Evolutionary conservation across 1,140 invertebrate genomes (phyloP), one percentile per base, ranked within the genome.

Genomic region (Drosophila bocqueti): DNA sequence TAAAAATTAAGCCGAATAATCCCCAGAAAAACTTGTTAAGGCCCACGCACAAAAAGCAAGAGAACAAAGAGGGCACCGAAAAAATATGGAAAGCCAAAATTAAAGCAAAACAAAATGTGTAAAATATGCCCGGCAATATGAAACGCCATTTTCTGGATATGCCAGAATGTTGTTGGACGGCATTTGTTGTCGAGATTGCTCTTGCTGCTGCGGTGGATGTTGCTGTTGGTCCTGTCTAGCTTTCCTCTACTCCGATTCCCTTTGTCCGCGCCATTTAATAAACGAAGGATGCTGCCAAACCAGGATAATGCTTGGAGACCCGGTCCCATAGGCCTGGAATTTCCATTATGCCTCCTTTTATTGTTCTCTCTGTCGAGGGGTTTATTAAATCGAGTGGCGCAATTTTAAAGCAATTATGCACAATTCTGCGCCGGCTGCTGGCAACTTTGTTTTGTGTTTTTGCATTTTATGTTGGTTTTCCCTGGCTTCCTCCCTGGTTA

Each of bases 341-440:
- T 65, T 76, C 38, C 60, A 59, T 76, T 76, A 52, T 59, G 63
- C 46, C 52, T 59, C 26, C 50, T 26, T 11, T 60, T 54, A 38
- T 77, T 68, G 65, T 73, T 38, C 21, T 72, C n/a, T 11, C 18
- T 21, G 36, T 13, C 18, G n/a, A 31, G n/a, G 26, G 24, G 38
- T 81, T 78, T 67, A 72, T 83, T 83, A 83, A 83, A 76, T 67
- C 58, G 81, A 83, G 71, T 83, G 66, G 81, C 59, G 81, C 76
- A 64, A 76, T 83, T 83, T 83, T 79, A 65, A 83, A 83, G 66
- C 81, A 83, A 83, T 83, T 83, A 83, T 76, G 61, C 54, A 47
- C 59, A 38, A 57, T 63, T 69, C 49, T 29, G 40, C 42, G 16
- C 36, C 46, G 57, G 3, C 34, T 31, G 47, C 46, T 52, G 34